phyloP scores from a whole-genome alignment of 2,113 vertebrate genomes.

The Pithys albifrons region DNA sequence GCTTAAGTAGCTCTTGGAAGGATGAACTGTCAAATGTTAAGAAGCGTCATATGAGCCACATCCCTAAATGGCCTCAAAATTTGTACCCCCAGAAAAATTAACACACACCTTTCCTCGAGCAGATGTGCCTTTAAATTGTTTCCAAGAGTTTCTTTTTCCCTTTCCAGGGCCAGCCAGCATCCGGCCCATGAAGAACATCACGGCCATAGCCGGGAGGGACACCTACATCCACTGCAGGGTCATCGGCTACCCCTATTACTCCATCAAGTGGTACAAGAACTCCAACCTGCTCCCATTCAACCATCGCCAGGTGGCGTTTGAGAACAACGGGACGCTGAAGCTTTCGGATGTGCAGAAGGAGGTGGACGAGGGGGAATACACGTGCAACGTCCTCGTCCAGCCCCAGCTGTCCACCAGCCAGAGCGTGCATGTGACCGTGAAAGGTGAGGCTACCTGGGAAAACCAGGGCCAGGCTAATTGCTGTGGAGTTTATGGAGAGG shows the following conservation, averaged over 20 bases:
- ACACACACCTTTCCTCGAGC: not conserved
- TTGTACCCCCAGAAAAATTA: not conserved
- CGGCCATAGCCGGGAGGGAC: constrained; percentile 93
- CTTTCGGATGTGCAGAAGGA: constrained; percentile 95
- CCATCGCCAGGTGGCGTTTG: constrained; percentile 96
- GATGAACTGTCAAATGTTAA: constrained; percentile 3
- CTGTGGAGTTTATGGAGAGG: rapidly evolving
- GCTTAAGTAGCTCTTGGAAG: constrained; percentile 31
- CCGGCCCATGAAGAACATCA: constrained; percentile 98
- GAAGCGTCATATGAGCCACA: not conserved
- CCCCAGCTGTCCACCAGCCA: constrained; percentile 95
- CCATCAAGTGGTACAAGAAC: constrained; percentile 99
- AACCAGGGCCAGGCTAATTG: not conserved
- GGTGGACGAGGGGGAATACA: constrained; percentile 94
- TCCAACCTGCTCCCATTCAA: constrained; percentile 95
- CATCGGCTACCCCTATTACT: constrained; percentile 98
- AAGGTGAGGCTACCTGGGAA: constrained; percentile 77
- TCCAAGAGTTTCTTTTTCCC: constrained; percentile 76
- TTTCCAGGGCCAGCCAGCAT: constrained; percentile 94
- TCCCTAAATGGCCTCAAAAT: not conserved
- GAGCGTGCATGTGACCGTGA: constrained; percentile 92
- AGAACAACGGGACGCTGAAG: constrained; percentile 95
- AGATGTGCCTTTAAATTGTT: constrained; percentile 59
- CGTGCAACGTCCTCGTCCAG: constrained; percentile 93
- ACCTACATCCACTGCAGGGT: constrained; percentile 97